Percentiles rank a stretch among this genome's conserved stretches.
These are phyloP conservation scores for Deroplatys truncata DNA, from an alignment of 2,888 invertebrate genomes.

Conservation along the genomic window DNA sequence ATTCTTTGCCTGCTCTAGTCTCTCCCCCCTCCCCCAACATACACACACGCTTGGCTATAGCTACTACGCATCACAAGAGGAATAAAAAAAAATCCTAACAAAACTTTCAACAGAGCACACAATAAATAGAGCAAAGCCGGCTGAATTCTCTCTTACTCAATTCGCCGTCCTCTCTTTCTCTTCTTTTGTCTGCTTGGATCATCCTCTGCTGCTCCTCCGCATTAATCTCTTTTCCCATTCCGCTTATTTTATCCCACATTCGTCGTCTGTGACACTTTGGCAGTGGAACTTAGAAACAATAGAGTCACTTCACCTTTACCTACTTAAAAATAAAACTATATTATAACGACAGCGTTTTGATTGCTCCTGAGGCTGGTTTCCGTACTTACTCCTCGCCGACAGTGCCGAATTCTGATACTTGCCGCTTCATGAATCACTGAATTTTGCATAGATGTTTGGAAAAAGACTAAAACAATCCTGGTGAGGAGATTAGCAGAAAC, in stretches of 20 bases:
- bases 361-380: not conserved
- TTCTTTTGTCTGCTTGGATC: not conserved
- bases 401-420: too few species aligned
- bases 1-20: not conserved
- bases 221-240: not conserved
- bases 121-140: conserved; percentile 6
- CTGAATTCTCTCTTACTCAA: not conserved
- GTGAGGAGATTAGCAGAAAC: too few species aligned
- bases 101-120: not conserved
- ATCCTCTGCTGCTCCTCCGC: not conserved
- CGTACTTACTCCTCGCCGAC: not conserved
- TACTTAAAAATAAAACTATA: not conserved
- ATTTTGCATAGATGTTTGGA: too few species aligned
- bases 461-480: too few species aligned
- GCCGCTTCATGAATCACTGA: too few species aligned
- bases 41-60: not conserved
- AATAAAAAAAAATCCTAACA: not conserved
- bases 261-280: not conserved
- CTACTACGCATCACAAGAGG: not conserved
- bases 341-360: not conserved
- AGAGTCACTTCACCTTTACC: not conserved
- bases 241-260: not conserved
- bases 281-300: not conserved
- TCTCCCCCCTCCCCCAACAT: not conserved
- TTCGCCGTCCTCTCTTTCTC: not conserved